Evolutionary conservation across 2,797 vertebrate species (phyloP), one percentile per base, ranked within the genome.

Genomic region (Lateolabrax maculatus): DNA sequence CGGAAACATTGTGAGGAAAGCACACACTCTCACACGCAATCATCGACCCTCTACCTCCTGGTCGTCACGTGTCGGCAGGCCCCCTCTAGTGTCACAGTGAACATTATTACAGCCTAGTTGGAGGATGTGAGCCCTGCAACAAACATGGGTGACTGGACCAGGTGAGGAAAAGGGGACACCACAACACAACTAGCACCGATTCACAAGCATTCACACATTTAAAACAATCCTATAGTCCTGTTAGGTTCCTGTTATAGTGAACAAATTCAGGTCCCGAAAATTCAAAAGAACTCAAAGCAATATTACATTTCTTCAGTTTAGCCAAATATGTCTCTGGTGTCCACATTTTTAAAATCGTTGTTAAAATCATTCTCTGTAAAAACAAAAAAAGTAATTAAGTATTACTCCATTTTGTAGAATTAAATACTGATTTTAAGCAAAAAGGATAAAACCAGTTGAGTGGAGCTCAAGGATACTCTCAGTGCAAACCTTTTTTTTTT

Each of bases 31-130:
- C 70, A 56, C 60, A 71, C 49, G 49, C 48, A 75, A 69, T 80
- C 78, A 60, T 80, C 44, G 67, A 76, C 77, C 72, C 58, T 68
- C 75, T 73, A 53, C 21, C 77, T 79, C 72, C 79, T 76, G 72
- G 78, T 79, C 23, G 80, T 55, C 84, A 63, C 37, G 56, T 75
- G 75, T 79, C 56, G 16, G 75, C 84, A 88, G 84, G 57, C 77
- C 80, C 71, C 75, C 77, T 53, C 75, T 76, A 80, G 89, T 88
- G 93, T 95, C 95, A 95, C 94, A 95, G 95, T 95, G 95, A 95
- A 90, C 87, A 89, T 89, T 83, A 87, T 83, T 91, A 90, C 89
- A 93, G 87, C 82, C 80, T 74, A 76, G 83, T 36, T 63, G 89
- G 79, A 87, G 86, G 85, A 81, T 63, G 37, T 56, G 69, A 89